These are phyloP conservation scores for Myotis myotis DNA, from an alignment of 2,797 vertebrate species.

Conservation along the genomic window DNA sequence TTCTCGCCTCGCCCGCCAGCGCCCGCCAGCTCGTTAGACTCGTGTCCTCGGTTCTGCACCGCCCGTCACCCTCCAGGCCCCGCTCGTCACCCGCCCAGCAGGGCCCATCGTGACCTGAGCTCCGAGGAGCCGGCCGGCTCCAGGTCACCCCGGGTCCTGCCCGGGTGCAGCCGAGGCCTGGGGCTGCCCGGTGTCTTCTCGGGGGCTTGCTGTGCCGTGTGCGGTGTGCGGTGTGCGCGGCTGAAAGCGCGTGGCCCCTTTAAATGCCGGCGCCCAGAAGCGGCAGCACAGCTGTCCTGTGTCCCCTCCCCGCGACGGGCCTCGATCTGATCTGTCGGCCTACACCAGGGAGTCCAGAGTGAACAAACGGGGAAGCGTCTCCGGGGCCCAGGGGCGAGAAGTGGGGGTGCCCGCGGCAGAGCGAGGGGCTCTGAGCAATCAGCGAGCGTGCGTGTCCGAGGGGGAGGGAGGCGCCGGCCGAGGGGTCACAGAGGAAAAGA, in stretches of 20 bases:
- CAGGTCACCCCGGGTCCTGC: not conserved
- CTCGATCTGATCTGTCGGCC: not conserved
- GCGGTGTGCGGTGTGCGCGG: not conserved
- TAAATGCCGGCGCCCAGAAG: not conserved
- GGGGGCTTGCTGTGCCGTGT: not conserved
- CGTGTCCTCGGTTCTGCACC: not conserved
- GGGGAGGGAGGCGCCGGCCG: too few species aligned
- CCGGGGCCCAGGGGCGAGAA: not conserved
- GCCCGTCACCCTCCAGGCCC: not conserved
- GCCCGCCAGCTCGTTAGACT: not conserved
- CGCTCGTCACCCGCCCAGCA: not conserved
- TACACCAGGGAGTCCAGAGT: too few species aligned
- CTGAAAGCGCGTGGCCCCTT: not conserved
- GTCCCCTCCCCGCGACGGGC: not conserved
- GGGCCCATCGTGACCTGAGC: not conserved
- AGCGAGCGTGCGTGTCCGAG: not conserved
- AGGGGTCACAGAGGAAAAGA: not conserved
- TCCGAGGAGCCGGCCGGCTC: not conserved
- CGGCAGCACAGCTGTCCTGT: not conserved
- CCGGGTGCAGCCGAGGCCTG: too few species aligned
- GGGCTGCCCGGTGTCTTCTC: not conserved
- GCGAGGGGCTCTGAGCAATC: not conserved
- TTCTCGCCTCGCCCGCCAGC: not conserved
- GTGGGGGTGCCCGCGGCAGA: rapidly evolving
- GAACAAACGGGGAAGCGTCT: not conserved